These are phyloP conservation scores for Synergus itoensis DNA, from an alignment of 2,888 invertebrate genomes.

Conservation along the genomic window DNA sequence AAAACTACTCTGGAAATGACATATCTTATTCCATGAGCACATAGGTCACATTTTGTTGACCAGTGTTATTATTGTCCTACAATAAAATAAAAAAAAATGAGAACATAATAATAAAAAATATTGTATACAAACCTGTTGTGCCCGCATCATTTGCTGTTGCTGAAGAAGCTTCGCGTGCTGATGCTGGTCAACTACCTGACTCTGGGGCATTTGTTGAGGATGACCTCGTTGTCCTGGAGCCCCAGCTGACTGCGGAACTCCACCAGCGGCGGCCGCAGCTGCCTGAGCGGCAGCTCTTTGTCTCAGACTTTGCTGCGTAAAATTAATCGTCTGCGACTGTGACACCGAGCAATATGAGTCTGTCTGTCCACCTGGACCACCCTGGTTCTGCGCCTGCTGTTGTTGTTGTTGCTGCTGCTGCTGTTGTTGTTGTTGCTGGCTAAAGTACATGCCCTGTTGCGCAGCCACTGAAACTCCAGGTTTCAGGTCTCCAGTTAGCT, in stretches of 20 bases:
- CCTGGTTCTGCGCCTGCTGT: constrained; percentile 69
- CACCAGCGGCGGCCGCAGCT: constrained; percentile 75
- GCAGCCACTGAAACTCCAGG: constrained; percentile 90
- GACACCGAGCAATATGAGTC: constrained; percentile 86
- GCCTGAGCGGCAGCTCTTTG: constrained; percentile 79
- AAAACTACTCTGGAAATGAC: too few species aligned
- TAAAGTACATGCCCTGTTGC: constrained; percentile 90
- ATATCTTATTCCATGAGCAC: too few species aligned
- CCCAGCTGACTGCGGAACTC: constrained; percentile 69
- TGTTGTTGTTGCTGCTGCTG: too few species aligned
- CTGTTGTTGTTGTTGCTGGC: constrained; percentile 59
- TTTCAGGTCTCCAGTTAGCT: constrained; percentile 86
- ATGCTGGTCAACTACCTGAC: constrained; percentile 78
- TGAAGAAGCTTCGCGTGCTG: constrained; percentile 85
- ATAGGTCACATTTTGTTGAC: too few species aligned
- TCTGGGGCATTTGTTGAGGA: constrained; percentile 72
- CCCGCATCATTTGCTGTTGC: constrained; percentile 81
- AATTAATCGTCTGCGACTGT: constrained; percentile 92
- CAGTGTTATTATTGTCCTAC: not conserved
- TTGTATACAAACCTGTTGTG: constrained; percentile 70
- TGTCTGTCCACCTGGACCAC: constrained; percentile 72
- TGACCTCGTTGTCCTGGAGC: constrained; percentile 62
- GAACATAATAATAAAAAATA: not conserved
- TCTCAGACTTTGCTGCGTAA: constrained; percentile 86
- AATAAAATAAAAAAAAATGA: constrained; percentile 21